Evolutionary conservation across 1,140 invertebrate species (phyloP), one percentile per base, ranked within the genome.

Genomic region (Neuroterus valhalla): DNA sequence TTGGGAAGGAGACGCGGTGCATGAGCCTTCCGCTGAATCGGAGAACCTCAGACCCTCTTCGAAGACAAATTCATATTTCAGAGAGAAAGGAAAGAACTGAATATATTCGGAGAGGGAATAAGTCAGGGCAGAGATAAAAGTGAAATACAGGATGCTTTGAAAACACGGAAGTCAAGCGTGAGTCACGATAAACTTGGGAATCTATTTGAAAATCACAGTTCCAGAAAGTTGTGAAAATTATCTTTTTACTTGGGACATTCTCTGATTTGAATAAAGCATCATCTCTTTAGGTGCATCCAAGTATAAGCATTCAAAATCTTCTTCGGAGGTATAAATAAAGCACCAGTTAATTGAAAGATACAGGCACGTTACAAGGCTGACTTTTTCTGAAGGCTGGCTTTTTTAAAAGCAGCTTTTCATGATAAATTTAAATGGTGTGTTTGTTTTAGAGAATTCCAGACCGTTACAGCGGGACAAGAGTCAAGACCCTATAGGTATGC

Each of bases 1-100:
- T 62, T 23, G 52, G 26, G 52, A 62, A 55, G 15, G 26, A 48
- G 21, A 62, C 21, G 31, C 23, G 23, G 8, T 62, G 55, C 55
- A 23, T 62, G 55, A 31, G 55, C 55, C 55, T 62, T 62, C 23
- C 21, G 50, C 23, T 62, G 55, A 31, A 62, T 62, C 55, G 14
- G n/a, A 62, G 26, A 38, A 38, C 1, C 5, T 38, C 31, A 38
- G 31, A 38, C 31, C 31, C 31, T n/a, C 55, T 62, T 62, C 23
- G 23, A 62, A 62, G 26, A 62, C 55, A 62, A 62, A 62, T 62
- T 62, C 55, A 62, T 62, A 62, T 62, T 62, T 62, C 23, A 62
- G 26, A 62, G 55, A 62, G 26, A 31, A 62, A 26, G 23, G 31
- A 62, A 23, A 62, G 55, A 62, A 62, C n/a, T 23, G 55, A 62